Base-by-base conservation (phyloP, 2,888 invertebrate species). In the Caenorhabditis auriculariae region DNA sequence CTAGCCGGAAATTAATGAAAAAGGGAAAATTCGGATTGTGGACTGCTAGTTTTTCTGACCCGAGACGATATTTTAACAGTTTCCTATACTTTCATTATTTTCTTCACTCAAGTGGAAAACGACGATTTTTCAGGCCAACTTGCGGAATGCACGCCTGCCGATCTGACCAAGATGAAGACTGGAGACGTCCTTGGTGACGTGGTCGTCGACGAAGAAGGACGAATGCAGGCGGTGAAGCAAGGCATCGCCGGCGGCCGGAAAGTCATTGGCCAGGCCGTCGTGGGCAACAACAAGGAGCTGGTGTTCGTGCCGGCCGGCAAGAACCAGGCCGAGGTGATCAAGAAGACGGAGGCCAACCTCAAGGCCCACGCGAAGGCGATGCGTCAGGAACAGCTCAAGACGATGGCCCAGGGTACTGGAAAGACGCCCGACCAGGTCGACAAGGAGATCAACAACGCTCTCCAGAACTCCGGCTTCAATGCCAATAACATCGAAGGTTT, bases 221-320 rank as follows among this genome's bases (percentile, higher is more conserved):
- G 53, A 37, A 44, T 51, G 19, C 45, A 52, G 3, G 54, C 58
- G 5, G 54, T 45, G n/a, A 63, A 58, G 23, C 54, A 47, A 9
- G 63, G 52, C n/a, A 32, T 32, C 35, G 35, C 35, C 35, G n/a
- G n/a, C 9, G 35, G 9, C 9, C 35, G 35, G 35, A 28, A 46
- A 17, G 26, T 42, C 7, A 26, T 55, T 44, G 62, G 62, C 32
- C 51, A 54, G 38, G 52, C 55, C 3, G 48, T 58, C 23, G 53
- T 63, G 26, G 63, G 63, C 21, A 23, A 52, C 7, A 54, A 63
- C 17, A 42, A 48, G 23, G 54, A 63, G 35, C 26, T 54, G 17
- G 58, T 63, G n/a, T 58, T 42, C 17, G 63, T 63, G 28, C 41
- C 58, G n/a, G 44, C 38, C 15, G 63, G 63, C 35, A 45, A 47